A percentile compares a stretch with the other conserved stretches of the same genome.
These are phyloP conservation scores for Silurus lanzhouensis DNA, from an alignment of 2,797 vertebrate genomes.

Conservation along the genomic window DNA sequence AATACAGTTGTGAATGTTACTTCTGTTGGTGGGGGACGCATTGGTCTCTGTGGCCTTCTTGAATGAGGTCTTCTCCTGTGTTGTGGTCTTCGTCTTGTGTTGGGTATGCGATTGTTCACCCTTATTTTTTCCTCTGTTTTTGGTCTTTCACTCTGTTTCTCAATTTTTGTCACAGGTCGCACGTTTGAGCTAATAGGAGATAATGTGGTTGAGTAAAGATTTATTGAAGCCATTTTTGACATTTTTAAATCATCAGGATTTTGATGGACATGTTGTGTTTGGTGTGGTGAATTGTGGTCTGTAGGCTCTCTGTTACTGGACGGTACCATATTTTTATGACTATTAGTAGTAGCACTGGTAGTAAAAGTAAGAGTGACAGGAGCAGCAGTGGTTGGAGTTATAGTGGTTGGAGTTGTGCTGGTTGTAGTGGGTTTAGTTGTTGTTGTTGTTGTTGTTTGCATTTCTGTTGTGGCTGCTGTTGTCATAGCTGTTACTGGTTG, in stretches of 20 bases:
- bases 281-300: slow-evolving; percentile 45
- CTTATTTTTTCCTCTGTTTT: slow-evolving; percentile 55
- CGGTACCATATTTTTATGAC: slow-evolving; percentile 35
- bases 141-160: slow-evolving; percentile 47
- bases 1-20: slow-evolving; percentile 42
- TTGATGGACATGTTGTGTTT: slow-evolving; percentile 38
- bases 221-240: slow-evolving; percentile 26
- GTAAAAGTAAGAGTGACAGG: slow-evolving; percentile 5
- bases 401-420: slow-evolving; percentile 24
- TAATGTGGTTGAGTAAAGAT: slow-evolving; percentile 45
- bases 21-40: slow-evolving; percentile 47
- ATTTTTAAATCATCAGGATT: slow-evolving; percentile 41
- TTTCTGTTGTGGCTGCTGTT: slow-evolving; percentile 55
- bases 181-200: slow-evolving; percentile 32
- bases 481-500: slow-evolving; percentile 55
- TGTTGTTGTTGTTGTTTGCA: slow-evolving; percentile 27
- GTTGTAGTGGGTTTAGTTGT: background rate
- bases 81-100: slow-evolving; percentile 67
- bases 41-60: slow-evolving; percentile 65
- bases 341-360: slow-evolving; percentile 21
- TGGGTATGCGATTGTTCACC: slow-evolving; percentile 50
- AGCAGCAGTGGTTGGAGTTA: slow-evolving; percentile 23
- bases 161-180: slow-evolving; percentile 34
- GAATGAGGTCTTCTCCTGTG: slow-evolving; percentile 67
- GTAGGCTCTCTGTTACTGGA: slow-evolving; percentile 31